Base-by-base conservation (phyloP, 2,797 vertebrate species). In the Girardinus metallicus region DNA sequence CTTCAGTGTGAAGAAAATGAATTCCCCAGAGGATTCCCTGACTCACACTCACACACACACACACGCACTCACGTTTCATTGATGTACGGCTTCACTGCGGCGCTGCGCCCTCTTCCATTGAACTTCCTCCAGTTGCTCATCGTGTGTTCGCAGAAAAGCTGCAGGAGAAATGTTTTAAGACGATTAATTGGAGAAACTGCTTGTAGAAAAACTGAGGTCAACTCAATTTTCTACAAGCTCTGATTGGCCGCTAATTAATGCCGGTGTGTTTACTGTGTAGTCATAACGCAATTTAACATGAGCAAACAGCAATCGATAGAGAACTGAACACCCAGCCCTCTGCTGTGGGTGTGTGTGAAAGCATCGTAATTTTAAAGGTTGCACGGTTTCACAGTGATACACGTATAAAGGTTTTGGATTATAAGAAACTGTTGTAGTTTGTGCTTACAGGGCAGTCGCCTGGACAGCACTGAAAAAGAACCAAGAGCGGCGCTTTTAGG, bases 1-100 rank as follows among this genome's bases (percentile, higher is more conserved):
- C 39, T 57, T 75, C 55, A 76, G 55, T 49, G 16, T 4, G 1
- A 62, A 36, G 26, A 78, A 76, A 73, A 73, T 77, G 7, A 18
- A 80, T 73, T 72, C 66, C 62, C 21, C 21, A 5, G 73, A 80
- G 76, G 49, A 79, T 51, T 60, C 76, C 39, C 18, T 73, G 80
- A 80, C 7, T 70, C 74, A 76, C 66, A 41, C 82, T 41, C 82
- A 80, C 6, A 62, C 74, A 77, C 64, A 44, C 81, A 80, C 9
- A 55, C 74, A 74, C 66, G 18, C 82, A 71, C 75, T 18, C 49
- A 74, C 26, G 10, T 75, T 76, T 73, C 36, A 73, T 68, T 76
- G 43, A 77, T 18, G 11, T 41, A 0, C 51, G 26, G 57, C 68
- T 74, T 44, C 47, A n/a, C 76, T 82, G 77, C 74, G 29, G 23